These are phyloP conservation scores for Aspidiotus rigidus DNA, from an alignment of 2,888 invertebrate species.

Conservation along the genomic window DNA sequence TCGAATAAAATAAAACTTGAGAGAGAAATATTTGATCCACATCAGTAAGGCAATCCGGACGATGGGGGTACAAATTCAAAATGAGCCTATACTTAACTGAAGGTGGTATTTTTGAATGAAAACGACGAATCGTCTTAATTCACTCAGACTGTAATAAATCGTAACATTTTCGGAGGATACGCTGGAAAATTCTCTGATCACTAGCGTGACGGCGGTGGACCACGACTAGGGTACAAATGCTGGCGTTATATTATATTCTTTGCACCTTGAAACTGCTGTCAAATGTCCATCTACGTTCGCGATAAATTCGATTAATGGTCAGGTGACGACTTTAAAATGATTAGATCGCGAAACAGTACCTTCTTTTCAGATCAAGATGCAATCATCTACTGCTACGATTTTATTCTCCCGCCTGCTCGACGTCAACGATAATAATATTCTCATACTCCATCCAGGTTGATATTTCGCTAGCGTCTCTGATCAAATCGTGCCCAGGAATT, in stretches of 20 bases:
- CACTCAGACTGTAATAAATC: constrained; percentile 61
- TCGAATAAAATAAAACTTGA: too few relatives aligned
- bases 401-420: constrained; percentile 69
- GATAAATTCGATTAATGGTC: constrained; percentile 74
- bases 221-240: constrained; percentile 90
- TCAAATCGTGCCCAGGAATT: constrained; percentile 55
- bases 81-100: constrained; percentile 79
- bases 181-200: constrained; percentile 67
- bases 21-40: too few relatives aligned
- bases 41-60: too few relatives aligned
- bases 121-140: constrained; percentile 89
- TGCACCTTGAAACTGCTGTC: constrained; percentile 66
- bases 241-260: constrained; percentile 74
- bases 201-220: constrained; percentile 76
- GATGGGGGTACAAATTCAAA: constrained; percentile 92
- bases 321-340: constrained; percentile 63
- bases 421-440: constrained; percentile 86
- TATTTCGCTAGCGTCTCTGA: constrained; percentile 72
- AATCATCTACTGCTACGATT: constrained; percentile 82
- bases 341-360: constrained; percentile 74
- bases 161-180: constrained; percentile 71
- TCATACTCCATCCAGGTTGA: constrained; percentile 79
- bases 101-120: constrained; percentile 84
- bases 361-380: constrained; percentile 71
- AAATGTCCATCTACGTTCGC: constrained; percentile 76